Conservation (phyloP, 2,113 vertebrate genomes). For the Amblyornis subalaris region DNA sequence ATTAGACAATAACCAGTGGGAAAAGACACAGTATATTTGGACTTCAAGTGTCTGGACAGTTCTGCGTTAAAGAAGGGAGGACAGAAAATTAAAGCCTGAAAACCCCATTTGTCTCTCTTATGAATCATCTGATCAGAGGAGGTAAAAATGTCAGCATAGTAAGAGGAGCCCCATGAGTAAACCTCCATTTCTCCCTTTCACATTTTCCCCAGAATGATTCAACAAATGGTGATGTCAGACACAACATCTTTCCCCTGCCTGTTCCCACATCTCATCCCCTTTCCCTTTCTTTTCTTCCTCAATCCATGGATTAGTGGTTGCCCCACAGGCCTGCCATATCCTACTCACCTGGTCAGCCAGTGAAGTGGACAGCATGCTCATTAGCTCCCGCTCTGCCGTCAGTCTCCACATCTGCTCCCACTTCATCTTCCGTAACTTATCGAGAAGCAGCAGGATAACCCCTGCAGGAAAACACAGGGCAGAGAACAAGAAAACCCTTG, state of each 20-base stretch:
- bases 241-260: neutral
- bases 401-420: slow-evolving; percentile 99
- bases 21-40: slow-evolving; percentile 10
- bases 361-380: slow-evolving; percentile 98
- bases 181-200: neutral
- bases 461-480: slow-evolving; percentile 67
- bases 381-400: slow-evolving; percentile 93
- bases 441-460: slow-evolving; percentile 92
- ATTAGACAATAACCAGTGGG: slow-evolving; percentile 13
- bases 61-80: neutral
- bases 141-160: neutral
- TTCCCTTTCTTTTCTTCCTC: neutral
- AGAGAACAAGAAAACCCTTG: neutral
- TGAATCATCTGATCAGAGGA: neutral
- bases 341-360: slow-evolving; percentile 91
- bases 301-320: neutral
- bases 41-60: neutral
- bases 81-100: neutral
- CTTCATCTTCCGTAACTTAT: slow-evolving; percentile 92
- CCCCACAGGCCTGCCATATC: neutral
- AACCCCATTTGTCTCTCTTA: neutral
- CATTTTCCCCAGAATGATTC: neutral
- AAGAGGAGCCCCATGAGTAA: neutral
- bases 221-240: neutral
- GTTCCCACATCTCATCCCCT: neutral